These are phyloP conservation scores for Carposina sasakii DNA, from an alignment of 1,140 invertebrate species.

Conservation along the genomic window DNA sequence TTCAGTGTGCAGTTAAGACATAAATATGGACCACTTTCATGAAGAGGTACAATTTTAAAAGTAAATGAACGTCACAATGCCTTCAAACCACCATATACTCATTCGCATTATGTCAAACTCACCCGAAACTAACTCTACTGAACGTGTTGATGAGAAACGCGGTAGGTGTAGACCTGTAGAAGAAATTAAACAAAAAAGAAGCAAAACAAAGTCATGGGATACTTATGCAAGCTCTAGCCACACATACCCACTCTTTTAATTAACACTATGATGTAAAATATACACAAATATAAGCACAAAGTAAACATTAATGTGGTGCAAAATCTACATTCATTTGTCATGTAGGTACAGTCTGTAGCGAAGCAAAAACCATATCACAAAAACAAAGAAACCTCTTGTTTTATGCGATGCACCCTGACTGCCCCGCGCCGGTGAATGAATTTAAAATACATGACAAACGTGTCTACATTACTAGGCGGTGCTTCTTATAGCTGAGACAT, in stretches of 20 bases:
- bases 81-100: constrained; percentile 65
- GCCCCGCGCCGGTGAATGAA: no score
- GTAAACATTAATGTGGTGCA: constrained; percentile 21
- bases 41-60: constrained; percentile 52
- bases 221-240: constrained; percentile 55
- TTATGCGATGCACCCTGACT: no score
- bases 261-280: constrained; percentile 24
- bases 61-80: constrained; percentile 67
- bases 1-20: constrained; percentile 67
- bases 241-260: constrained; percentile 41
- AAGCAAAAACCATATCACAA: no score
- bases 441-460: constrained; percentile 36
- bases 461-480: constrained; percentile 27
- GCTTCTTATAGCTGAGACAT: constrained; percentile 34
- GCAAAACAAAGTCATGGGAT: constrained; percentile 54
- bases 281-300: constrained; percentile 25
- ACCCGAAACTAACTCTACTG: constrained; percentile 80
- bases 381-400: no score
- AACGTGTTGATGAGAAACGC: constrained; percentile 81
- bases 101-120: constrained; percentile 75
- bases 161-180: constrained; percentile 80
- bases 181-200: constrained; percentile 74
- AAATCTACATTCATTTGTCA: constrained; percentile 25
- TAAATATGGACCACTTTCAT: constrained; percentile 50
- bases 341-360: constrained; percentile 18